Conservation (phyloP, 2,888 invertebrate species). For the Dasysyrphus tricinctus region DNA sequence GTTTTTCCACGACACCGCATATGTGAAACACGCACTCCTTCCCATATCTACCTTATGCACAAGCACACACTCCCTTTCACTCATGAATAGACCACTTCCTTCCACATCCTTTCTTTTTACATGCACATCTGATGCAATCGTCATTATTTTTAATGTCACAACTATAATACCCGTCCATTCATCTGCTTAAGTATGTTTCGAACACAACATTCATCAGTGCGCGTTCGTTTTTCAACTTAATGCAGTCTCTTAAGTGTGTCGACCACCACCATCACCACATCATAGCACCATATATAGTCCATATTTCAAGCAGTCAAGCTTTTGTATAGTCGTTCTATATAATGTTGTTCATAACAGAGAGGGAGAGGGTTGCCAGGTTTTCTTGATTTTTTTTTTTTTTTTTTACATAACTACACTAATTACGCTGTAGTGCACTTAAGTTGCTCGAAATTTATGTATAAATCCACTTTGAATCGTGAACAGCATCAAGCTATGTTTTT, state of each 20-base stretch:
- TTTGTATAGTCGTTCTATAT: conserved; percentile 28
- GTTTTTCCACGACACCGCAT: not conserved
- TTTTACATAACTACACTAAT: conserved; percentile 67
- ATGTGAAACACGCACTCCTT: conserved; percentile 22
- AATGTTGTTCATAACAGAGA: conserved; percentile 1
- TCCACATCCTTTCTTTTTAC: conserved; percentile 18
- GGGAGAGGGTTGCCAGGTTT: conserved; percentile 25
- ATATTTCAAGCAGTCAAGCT: conserved; percentile 33
- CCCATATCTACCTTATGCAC: not conserved
- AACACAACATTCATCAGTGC: conserved; percentile 47
- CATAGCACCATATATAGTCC: conserved; percentile 6
- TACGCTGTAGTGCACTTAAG: conserved; percentile 70
- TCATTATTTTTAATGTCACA: conserved; percentile 55
- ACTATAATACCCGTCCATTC: conserved; percentile 62
- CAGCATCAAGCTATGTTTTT: conserved; percentile 3
- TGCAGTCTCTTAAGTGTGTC: conserved; percentile 48
- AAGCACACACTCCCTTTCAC: not conserved
- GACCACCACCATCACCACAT: conserved; percentile 27
- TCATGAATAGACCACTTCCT: conserved; percentile 29
- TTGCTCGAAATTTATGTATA: conserved; percentile 57
- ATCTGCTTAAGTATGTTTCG: conserved; percentile 60
- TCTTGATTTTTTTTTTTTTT: conserved; percentile 4
- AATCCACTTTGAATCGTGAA: conserved; percentile 50
- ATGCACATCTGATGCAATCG: conserved; percentile 48
- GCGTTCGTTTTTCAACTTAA: conserved; percentile 43